A percentile compares a stretch with the other conserved stretches of the same genome.
phyloP scores from a whole-genome alignment of 2,888 invertebrate species.

The Corythucha ciliata region DNA sequence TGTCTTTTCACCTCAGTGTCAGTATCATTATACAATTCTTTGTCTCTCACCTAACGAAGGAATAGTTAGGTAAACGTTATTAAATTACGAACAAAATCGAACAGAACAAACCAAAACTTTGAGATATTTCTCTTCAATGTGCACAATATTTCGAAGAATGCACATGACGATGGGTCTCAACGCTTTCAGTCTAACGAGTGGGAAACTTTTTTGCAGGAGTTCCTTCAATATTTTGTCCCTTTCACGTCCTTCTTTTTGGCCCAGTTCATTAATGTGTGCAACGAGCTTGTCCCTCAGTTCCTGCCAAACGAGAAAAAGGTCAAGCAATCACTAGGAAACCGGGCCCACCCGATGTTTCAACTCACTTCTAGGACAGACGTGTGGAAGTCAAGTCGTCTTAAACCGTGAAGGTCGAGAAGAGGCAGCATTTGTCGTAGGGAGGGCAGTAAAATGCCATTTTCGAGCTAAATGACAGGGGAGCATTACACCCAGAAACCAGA shows the following conservation, averaged over 20 bases:
- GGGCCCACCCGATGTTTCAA: not conserved
- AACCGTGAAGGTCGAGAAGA: conserved; percentile 85
- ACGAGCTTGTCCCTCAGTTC: conserved; percentile 63
- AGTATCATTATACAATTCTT: conserved; percentile 85
- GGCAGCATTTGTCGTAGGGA: conserved; percentile 91
- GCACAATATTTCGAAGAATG: conserved; percentile 82
- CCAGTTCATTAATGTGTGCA: conserved; percentile 73
- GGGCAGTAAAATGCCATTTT: conserved; percentile 84
- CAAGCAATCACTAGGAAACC: not conserved
- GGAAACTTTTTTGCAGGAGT: conserved; percentile 82
- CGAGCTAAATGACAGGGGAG: conserved; percentile 54
- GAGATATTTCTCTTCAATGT: conserved; percentile 83
- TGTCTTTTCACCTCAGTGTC: conserved; percentile 95
- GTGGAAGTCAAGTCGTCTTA: conserved; percentile 87
- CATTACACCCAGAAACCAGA: too few species aligned
- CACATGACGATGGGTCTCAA: conserved; percentile 91
- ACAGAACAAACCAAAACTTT: conserved; percentile 58
- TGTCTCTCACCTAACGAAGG: conserved; percentile 51
- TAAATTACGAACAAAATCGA: not conserved
- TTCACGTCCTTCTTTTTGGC: conserved; percentile 59
- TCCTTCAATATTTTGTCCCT: conserved; percentile 80
- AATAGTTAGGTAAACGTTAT: conserved; percentile 1
- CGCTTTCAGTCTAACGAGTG: conserved; percentile 82
- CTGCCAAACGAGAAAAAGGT: conserved; percentile 37
- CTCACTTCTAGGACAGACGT: conserved; percentile 77